Conservation (phyloP, 2,888 invertebrate species). For the Drosophila aldrichi region DNA sequence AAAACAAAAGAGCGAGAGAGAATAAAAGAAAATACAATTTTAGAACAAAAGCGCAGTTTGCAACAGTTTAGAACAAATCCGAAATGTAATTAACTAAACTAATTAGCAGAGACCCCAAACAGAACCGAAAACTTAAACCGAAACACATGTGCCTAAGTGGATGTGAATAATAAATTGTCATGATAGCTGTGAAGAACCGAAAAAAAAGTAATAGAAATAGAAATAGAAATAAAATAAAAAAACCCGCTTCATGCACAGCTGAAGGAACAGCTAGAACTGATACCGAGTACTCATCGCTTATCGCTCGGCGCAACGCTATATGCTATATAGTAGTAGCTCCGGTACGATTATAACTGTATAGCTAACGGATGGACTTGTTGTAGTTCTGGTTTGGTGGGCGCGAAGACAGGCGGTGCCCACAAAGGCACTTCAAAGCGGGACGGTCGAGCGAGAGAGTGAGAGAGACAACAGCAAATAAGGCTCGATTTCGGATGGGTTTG, state of each 20-base stretch:
- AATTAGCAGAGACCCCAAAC: conserved; percentile 48
- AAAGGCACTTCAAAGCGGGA: conserved; percentile 56
- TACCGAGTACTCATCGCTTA: conserved; percentile 32
- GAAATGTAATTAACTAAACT: conserved; percentile 61
- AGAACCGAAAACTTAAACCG: not conserved
- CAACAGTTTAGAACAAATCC: conserved; percentile 33
- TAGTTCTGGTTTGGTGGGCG: conserved; percentile 29
- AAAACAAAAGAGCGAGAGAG: not conserved
- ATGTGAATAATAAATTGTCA: conserved; percentile 48
- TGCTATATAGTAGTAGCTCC: conserved; percentile 4
- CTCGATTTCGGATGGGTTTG: conserved; percentile 13
- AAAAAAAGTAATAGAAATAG: not conserved
- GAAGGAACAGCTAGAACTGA: conserved; percentile 16
- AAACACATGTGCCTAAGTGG: conserved; percentile 55
- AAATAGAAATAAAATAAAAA: not conserved
- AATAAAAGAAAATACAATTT: not conserved
- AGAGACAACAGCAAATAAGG: not conserved
- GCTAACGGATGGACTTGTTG: not conserved
- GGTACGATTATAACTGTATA: conserved; percentile 33
- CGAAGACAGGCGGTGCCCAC: conserved; percentile 46
- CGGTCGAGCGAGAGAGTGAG: not conserved
- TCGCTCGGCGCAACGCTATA: conserved; percentile 10
- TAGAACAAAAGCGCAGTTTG: conserved; percentile 20
- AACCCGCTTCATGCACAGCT: not conserved
- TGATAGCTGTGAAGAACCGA: conserved; percentile 9